These are phyloP conservation scores for Natrix natrix DNA, from an alignment of 2,797 vertebrate species.

Conservation along the genomic window DNA sequence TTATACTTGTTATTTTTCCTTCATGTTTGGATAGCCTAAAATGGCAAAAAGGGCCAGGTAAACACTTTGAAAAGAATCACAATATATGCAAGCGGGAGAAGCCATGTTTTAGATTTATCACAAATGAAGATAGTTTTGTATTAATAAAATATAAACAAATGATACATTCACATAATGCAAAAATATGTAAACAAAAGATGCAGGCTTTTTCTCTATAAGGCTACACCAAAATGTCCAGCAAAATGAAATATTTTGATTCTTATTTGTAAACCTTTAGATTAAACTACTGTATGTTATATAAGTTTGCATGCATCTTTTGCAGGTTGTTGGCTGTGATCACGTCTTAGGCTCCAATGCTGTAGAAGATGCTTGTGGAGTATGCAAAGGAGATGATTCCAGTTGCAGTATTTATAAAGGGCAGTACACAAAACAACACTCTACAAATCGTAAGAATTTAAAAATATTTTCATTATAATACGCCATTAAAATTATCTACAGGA, in stretches of 20 bases:
- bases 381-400: slow-evolving; percentile 84
- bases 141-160: background rate
- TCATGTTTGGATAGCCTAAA: background rate
- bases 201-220: background rate
- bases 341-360: slow-evolving; percentile 80
- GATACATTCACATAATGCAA: background rate
- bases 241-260: background rate
- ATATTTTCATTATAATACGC: background rate
- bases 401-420: slow-evolving; percentile 82
- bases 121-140: background rate
- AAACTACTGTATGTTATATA: background rate
- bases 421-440: slow-evolving; percentile 80
- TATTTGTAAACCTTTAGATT: background rate
- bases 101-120: background rate
- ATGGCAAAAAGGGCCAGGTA: background rate
- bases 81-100: background rate
- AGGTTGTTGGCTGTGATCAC: slow-evolving; percentile 87
- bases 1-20: background rate
- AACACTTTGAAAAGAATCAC: background rate
- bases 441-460: slow-evolving; percentile 74
- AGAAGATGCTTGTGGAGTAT: slow-evolving; percentile 83
- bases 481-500: background rate
- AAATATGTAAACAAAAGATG: background rate
- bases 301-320: slow-evolving; percentile 18
- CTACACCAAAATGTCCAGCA: background rate